Conservation (phyloP, 2,888 invertebrate genomes). For the Mesodorylaimus sp. region DNA sequence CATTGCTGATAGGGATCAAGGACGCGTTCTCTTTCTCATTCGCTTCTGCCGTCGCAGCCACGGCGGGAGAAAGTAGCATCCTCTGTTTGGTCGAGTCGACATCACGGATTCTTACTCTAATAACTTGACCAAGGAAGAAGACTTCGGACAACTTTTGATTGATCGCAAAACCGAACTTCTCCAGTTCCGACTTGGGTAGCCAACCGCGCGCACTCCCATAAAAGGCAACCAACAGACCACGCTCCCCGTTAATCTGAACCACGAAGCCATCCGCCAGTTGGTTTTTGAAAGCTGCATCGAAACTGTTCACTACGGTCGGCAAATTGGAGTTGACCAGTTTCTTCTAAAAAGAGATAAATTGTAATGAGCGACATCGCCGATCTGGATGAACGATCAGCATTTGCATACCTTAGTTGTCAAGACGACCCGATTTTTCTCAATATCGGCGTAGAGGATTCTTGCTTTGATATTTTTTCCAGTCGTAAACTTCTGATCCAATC, state of each 20-base stretch:
- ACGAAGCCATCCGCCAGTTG: background rate
- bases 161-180: background rate
- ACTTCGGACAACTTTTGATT: background rate
- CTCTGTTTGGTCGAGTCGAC: background rate
- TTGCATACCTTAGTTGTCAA: background rate
- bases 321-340: no score
- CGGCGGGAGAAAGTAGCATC: background rate
- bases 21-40: no score
- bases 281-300: no score
- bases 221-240: conserved; percentile 6
- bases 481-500: background rate
- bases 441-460: background rate
- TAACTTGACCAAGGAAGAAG: conserved; percentile 4
- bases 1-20: no score
- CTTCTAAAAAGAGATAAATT: background rate
- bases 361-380: background rate
- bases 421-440: background rate
- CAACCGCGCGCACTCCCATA: conserved; percentile 3
- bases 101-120: background rate
- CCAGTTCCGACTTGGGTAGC: background rate
- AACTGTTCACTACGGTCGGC: no score
- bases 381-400: background rate
- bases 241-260: background rate
- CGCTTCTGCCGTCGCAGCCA: no score
- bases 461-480: background rate